Evolutionary conservation across 2,113 vertebrate genomes (phyloP).

Genomic region (Zapornia atra): DNA sequence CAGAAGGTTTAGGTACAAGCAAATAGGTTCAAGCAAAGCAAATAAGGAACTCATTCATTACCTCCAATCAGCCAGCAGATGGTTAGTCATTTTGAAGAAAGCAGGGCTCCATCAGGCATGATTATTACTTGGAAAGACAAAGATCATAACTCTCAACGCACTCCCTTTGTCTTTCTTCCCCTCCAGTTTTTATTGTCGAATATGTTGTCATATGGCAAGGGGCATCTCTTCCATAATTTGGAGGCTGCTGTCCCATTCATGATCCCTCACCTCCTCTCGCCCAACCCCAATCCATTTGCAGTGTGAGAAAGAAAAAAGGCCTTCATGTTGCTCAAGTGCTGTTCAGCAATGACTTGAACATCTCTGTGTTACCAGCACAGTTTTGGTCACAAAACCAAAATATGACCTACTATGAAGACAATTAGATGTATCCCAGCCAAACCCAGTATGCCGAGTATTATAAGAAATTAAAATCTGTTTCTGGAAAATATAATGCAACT

Average conservation of each 20-base stretch:
- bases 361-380: neutral
- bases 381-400: neutral
- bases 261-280: neutral
- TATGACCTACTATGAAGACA: neutral
- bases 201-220: neutral
- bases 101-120: rapidly evolving
- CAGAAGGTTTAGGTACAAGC: neutral
- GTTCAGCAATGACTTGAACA: neutral
- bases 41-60: rapidly evolving
- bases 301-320: neutral
- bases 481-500: neutral
- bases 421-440: neutral
- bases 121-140: neutral
- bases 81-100: neutral
- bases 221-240: rapidly evolving
- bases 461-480: neutral
- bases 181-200: neutral
- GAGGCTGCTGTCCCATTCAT: neutral
- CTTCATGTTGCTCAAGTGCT: neutral
- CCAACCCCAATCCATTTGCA: rapidly evolving
- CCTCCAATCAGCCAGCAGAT: neutral
- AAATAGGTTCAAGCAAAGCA: neutral
- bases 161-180: neutral
- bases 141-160: rapidly evolving
- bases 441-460: neutral